Evolutionary conservation across 2,797 vertebrate species (phyloP).

Genomic region (Chrysolophus pictus): DNA sequence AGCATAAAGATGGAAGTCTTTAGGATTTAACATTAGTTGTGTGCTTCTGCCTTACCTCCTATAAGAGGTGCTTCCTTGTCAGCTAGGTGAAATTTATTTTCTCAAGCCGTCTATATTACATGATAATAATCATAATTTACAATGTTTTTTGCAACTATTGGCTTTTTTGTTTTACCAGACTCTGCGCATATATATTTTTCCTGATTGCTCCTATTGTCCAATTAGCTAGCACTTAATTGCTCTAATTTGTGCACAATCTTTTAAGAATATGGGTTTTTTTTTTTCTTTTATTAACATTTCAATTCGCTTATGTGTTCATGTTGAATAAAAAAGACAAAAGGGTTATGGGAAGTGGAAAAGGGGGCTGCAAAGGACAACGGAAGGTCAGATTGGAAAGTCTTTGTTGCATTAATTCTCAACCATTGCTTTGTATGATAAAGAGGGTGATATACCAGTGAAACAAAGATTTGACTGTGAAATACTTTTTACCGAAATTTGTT

Average conservation of each 20-base stretch:
- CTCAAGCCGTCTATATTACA: not conserved
- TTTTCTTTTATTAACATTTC: not conserved
- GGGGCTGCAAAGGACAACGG: not conserved
- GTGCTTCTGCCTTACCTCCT: slow-evolving; percentile 34
- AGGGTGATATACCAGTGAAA: not conserved
- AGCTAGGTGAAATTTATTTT: not conserved
- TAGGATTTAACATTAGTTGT: slow-evolving; percentile 21
- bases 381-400: not conserved
- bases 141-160: not conserved
- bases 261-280: not conserved
- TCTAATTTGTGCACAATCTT: not conserved
- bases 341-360: not conserved
- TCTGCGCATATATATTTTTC: not conserved
- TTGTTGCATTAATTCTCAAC: slow-evolving; percentile 25
- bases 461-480: slow-evolving; percentile 22
- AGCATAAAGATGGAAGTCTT: slow-evolving; percentile 57
- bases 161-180: not conserved
- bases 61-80: slow-evolving; percentile 23
- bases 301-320: not conserved
- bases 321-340: not conserved
- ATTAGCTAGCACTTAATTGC: not conserved
- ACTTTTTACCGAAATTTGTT: not conserved
- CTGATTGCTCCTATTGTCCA: not conserved
- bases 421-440: not conserved
- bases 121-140: not conserved